Base-by-base conservation (phyloP, 2,888 invertebrate genomes). In the Polymixis flavicincta region DNA sequence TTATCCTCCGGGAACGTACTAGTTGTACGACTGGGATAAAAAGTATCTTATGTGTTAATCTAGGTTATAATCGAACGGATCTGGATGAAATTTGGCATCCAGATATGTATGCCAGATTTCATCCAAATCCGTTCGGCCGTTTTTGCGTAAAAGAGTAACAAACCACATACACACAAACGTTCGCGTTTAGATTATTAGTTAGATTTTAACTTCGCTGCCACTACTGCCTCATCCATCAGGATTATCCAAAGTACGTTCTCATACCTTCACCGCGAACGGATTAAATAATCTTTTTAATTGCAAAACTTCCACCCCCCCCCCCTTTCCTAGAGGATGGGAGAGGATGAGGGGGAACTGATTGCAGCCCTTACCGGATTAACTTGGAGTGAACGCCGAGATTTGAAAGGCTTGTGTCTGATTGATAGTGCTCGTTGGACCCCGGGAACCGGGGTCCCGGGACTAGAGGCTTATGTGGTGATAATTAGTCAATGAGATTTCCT, bases 211-310 rank as follows among this genome's bases (percentile, higher is more conserved):
- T 25, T 13, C n/a, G 13, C 6, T 67, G 7, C 22, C 0, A 42
- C n/a, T 2, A 17, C 32, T 22, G 5, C 14, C 37, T 42, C 28
- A 70, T 74, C 48, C 11, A 68, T 74, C 19, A 81, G 11, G n/a
- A 57, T 66, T 11, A 55, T 42, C 74, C 55, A 78, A 80, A 79
- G 67, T 45, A 65, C 67, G 80, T 76, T 71, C 59, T 55, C 57
- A 64, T 78, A 84, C 57, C 59, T 59, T 57, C n/a, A 66, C 42
- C 72, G 59, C 57, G 54, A 73, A 74, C 37, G 74, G 65, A 78
- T 84, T 80, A 73, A 78, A 84, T 87, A 89, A 87, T 89, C 81
- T 85, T 85, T 87, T 87, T 85, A 85, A 89, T 88, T 88, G 82
- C 83, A 75, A 87, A 88, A 87, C 74, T 85, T 86, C 59, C 61